Base-by-base conservation (phyloP, 2,888 invertebrate genomes). In the Epistrophe eligans region DNA sequence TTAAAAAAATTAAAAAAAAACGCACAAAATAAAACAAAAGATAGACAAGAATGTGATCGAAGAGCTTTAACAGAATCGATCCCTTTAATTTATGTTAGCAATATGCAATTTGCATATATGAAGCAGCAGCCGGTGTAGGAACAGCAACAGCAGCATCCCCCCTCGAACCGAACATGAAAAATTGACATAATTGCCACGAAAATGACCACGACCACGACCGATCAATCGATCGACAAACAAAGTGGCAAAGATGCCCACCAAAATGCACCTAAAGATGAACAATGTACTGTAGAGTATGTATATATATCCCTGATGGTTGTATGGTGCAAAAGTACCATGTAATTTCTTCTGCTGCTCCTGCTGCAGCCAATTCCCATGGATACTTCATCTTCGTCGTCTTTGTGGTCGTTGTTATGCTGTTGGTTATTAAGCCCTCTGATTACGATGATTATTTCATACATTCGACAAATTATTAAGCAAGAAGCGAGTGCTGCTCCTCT, bases 361-460 rank as follows among this genome's bases (percentile, higher is more conserved):
- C 52, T 66, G 62, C 19, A 48, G 50, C 60, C 17, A 17, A 50
- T 58, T 40, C 60, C 70, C 76, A 79, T 45, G 40, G 73, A 60
- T 74, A 64, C 84, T 84, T 64, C 79, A 84, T 79, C 82, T 79
- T 83, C 71, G 32, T 79, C 40, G 35, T 50, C 28, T 15, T 55
- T 0, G 55, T 55, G 38, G 50, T 71, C 40, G 79, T 79, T 79
- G 73, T 58, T 62, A 66, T 81, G 73, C 81, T 81, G 77, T 72
- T 87, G 83, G 87, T 83, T 87, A 87, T 87, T 87, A 87, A 87
- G 82, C 79, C 82, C 62, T 64, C 85, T 85, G 88, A 88, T 88
- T 85, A 85, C 85, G 85, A 88, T 88, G 85, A 88, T 88, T 88
- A 88, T 88, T 88, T 88, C 88, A 88, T 88, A 88, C 88, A 88